Base-by-base conservation (phyloP, 1,140 invertebrate genomes). In the Eumaeus atala region DNA sequence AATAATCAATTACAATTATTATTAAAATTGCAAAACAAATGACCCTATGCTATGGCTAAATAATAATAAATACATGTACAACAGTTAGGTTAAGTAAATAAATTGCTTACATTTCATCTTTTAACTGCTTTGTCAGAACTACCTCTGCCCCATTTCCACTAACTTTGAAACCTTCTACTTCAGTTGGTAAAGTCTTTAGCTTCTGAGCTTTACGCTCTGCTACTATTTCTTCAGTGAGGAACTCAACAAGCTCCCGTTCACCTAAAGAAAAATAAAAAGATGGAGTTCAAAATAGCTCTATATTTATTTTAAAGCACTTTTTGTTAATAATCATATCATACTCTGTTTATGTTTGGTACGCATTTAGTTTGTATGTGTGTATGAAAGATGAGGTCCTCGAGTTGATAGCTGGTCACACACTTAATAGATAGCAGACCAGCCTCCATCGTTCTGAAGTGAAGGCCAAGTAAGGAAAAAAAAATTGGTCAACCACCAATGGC, bases 211-310 rank as follows among this genome's bases (percentile, higher is more conserved):
- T 95, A 60, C 92, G 92, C 79, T 97, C 96, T 0, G 94, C 93
- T 50, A 93, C 89, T 58, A 97, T 97, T 88, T 97, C 96, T 80
- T 97, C 95, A 4, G 92, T 92, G 0, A 97, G 81, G 74, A 97
- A 97, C 74, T 95, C 93, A 0, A 95, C 92, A 34, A 97, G 85
- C 74, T 97, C 95, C 62, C 93, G 90, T 81, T 97, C 95, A 69
- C 93, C 95, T 96, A 28, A 28, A 6, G 60, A 28, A 66, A 50
- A 14, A 47, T n/a, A n/a, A n/a, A n/a, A n/a, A n/a, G n/a, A n/a
- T n/a, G n/a, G n/a, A n/a, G n/a, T n/a, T n/a, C n/a, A n/a, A 21
- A 44, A 38, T 48, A 52, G 9, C 50, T 51, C 37, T 3, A 28
- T 28, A 28, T 28, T 2, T 28, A 28, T 28, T 28, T 28, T 3